phyloP scores from a whole-genome alignment of 2,113 vertebrate species.

The Morone chrysops region DNA sequence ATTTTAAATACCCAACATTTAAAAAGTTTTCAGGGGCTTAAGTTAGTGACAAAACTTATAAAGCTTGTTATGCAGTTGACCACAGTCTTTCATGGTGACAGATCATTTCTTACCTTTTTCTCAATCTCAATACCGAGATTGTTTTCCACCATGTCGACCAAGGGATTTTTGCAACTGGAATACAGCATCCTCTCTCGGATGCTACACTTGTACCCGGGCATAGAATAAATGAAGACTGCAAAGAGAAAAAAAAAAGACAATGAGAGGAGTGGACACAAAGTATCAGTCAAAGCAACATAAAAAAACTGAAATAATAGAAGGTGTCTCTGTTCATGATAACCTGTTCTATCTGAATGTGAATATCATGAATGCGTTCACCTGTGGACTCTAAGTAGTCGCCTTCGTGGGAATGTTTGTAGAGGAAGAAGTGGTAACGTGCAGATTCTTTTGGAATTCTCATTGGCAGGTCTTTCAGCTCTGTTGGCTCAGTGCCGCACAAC shows the following conservation, averaged over 20 bases:
- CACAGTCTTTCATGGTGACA: neutral
- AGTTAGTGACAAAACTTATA: too few species aligned
- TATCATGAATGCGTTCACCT: conserved; percentile 78
- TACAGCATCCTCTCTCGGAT: conserved; percentile 98
- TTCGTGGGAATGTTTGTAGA: conserved; percentile 96
- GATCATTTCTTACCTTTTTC: conserved; percentile 88
- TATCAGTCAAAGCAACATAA: neutral
- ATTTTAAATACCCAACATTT: neutral
- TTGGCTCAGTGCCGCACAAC: conserved; percentile 90
- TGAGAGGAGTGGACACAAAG: neutral
- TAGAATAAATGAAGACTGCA: conserved; percentile 98
- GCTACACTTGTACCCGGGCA: conserved; percentile 96
- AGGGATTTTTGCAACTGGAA: conserved; percentile 95
- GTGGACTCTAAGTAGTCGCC: conserved; percentile 96
- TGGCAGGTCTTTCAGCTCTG: conserved; percentile 94
- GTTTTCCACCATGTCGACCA: conserved; percentile 92
- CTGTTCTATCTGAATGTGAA: too few species aligned
- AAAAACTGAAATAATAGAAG: neutral
- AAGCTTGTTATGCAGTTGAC: neutral
- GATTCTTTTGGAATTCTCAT: conserved; percentile 93
- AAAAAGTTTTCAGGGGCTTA: neutral
- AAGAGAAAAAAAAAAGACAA: neutral
- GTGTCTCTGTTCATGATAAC: neutral
- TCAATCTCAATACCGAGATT: conserved; percentile 89
- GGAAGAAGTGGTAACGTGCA: conserved; percentile 97